Evolutionary conservation across 2,113 vertebrate genomes (phyloP).

Genomic region (Hippocampus abdominalis): DNA sequence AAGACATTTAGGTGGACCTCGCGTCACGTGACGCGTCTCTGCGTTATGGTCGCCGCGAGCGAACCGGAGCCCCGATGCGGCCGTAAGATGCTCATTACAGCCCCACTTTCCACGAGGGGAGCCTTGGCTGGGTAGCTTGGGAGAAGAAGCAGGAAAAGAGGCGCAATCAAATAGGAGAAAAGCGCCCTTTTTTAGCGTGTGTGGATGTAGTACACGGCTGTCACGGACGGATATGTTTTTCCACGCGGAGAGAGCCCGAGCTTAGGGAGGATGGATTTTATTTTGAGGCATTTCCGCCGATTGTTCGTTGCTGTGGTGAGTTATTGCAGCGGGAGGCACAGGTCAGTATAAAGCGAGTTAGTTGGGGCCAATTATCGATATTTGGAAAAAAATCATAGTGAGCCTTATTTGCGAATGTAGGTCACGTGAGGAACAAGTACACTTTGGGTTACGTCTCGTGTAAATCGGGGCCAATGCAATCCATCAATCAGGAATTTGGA

Average conservation of each 20-base stretch:
- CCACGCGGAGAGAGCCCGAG: slow-evolving; percentile 60
- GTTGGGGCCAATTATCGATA: slow-evolving; percentile 16
- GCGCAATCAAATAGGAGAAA: slow-evolving; percentile 36
- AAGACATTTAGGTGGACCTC: slow-evolving; percentile 94
- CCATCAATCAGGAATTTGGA: too few species aligned
- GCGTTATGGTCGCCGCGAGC: slow-evolving; percentile 90
- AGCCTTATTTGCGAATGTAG: background rate
- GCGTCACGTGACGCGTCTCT: slow-evolving; percentile 92
- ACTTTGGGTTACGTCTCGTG: background rate
- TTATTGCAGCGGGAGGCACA: slow-evolving; percentile 87
- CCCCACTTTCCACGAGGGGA: slow-evolving; percentile 83
- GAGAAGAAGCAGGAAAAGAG: slow-evolving; percentile 18
- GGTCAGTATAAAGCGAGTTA: slow-evolving; percentile 78
- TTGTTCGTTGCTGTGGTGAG: slow-evolving; percentile 95
- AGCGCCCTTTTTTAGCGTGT: slow-evolving; percentile 28
- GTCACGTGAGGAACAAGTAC: background rate
- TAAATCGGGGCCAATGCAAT: background rate
- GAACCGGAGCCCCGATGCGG: slow-evolving; percentile 80
- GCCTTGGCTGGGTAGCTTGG: slow-evolving; percentile 74
- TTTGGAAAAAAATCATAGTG: background rate
- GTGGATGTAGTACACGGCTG: slow-evolving; percentile 59
- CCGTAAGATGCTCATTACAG: slow-evolving; percentile 85
- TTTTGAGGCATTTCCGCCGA: slow-evolving; percentile 99
- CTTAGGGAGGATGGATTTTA: slow-evolving; percentile 94
- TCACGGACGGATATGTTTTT: slow-evolving; percentile 78